Conservation (phyloP, 2,113 vertebrate species). For the Abramis brama region DNA sequence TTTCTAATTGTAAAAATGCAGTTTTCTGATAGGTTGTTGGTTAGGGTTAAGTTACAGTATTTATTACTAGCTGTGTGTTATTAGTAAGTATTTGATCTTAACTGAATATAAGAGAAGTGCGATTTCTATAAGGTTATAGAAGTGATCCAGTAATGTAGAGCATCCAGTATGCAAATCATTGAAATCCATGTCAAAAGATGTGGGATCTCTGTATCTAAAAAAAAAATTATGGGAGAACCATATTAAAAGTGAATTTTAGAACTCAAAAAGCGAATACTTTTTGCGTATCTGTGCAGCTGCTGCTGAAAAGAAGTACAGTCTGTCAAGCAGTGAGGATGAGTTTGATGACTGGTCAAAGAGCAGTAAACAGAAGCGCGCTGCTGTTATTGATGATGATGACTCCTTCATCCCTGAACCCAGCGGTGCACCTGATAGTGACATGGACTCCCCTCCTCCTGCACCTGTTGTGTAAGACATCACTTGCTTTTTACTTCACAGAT, state of each 20-base stretch:
- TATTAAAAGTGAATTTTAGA: background rate
- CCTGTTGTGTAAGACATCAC: background rate
- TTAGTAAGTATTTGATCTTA: no score
- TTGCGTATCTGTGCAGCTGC: constrained; percentile 45
- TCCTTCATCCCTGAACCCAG: constrained; percentile 58
- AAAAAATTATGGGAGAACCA: no score
- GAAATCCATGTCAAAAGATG: background rate
- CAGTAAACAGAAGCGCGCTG: constrained; percentile 44
- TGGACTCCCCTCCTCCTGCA: constrained; percentile 57
- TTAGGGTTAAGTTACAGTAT: no score
- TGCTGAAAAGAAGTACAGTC: constrained; percentile 62
- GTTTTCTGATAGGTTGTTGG: no score
- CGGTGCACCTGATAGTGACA: constrained; percentile 47
- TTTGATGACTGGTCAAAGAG: constrained; percentile 60
- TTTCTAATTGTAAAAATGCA: no score
- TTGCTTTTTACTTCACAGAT: background rate
- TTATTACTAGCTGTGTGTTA: no score
- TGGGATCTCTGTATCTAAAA: background rate
- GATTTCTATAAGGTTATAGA: no score
- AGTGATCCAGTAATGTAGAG: no score
- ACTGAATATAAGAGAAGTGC: no score
- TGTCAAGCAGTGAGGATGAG: constrained; percentile 75
- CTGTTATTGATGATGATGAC: constrained; percentile 39
- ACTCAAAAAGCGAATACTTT: background rate
- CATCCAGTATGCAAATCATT: background rate